Evolutionary conservation across 2,797 vertebrate genomes (phyloP).

Genomic region (Sebastes kiyomatsui): DNA sequence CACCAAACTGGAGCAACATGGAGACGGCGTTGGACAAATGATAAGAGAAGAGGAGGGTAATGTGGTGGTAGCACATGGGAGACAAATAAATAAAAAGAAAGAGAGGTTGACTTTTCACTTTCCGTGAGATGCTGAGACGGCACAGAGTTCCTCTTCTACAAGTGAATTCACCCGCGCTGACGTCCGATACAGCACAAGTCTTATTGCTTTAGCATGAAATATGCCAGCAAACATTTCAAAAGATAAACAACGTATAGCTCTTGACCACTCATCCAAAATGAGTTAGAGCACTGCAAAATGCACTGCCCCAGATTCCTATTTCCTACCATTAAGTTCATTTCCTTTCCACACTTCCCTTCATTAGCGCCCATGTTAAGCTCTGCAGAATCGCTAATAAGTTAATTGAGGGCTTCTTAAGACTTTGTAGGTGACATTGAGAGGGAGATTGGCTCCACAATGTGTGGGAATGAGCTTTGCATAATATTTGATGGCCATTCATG

Average conservation of each 20-base stretch:
- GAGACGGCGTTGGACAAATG: background rate
- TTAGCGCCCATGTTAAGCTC: slow-evolving; percentile 68
- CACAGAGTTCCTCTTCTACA: background rate
- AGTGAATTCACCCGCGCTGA: background rate
- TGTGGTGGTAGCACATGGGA: background rate
- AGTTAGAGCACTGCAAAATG: background rate
- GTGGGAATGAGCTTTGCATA: slow-evolving; percentile 72
- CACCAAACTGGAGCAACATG: too few relatives aligned
- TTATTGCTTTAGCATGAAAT: slow-evolving; percentile 5
- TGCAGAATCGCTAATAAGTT: slow-evolving; percentile 72
- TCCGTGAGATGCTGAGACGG: background rate
- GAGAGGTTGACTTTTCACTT: background rate
- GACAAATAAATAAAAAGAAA: background rate
- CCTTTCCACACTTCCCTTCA: slow-evolving; percentile 58
- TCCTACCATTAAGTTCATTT: slow-evolving; percentile 56
- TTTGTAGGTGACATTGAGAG: slow-evolving; percentile 78
- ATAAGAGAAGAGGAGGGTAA: background rate
- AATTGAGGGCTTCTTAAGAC: slow-evolving; percentile 76
- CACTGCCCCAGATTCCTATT: slow-evolving; percentile 38
- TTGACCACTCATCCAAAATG: slow-evolving; percentile 9
- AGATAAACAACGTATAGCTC: slow-evolving; percentile 3
- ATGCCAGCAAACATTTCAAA: slow-evolving; percentile 12
- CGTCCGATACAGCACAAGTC: background rate
- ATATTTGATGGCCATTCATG: slow-evolving; percentile 59
- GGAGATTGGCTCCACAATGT: slow-evolving; percentile 63